These are phyloP conservation scores for Hydractinia echinata DNA, from an alignment of 30 jellyfish, hydroid and myxozoan genomes.

Conservation along the genomic window DNA sequence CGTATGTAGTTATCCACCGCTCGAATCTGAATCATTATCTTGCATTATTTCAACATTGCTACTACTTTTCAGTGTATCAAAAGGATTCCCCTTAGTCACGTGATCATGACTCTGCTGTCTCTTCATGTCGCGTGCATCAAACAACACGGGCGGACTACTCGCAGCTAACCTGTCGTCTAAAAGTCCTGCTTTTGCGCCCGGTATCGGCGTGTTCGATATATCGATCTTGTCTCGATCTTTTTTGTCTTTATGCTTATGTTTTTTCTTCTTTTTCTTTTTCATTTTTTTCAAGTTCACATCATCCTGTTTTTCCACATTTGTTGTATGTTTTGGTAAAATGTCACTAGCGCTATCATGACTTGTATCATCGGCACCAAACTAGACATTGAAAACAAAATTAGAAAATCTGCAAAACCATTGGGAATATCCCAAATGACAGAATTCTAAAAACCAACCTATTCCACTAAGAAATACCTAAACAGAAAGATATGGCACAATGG, in stretches of 20 bases:
- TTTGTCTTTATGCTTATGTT: conserved; percentile 67
- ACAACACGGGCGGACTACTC: background rate
- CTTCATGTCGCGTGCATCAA: background rate
- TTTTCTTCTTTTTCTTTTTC: conserved; percentile 83
- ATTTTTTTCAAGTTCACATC: conserved; percentile 52
- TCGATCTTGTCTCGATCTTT: conserved; percentile 44
- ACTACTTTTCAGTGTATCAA: no score
- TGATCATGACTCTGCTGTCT: no score
- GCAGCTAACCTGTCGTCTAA: conserved; percentile 23
- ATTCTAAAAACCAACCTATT: no score
- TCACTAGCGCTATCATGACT: conserved; percentile 75
- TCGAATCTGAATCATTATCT: no score
- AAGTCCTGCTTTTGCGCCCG: conserved; percentile 10
- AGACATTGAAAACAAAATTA: background rate
- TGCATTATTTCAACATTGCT: no score
- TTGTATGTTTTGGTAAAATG: conserved; percentile 32
- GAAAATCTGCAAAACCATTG: no score
- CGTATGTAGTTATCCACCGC: no score
- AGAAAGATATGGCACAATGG: no score
- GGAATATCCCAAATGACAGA: no score
- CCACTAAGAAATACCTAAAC: no score
- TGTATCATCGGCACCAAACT: conserved; percentile 82
- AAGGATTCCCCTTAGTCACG: no score
- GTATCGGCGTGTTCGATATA: background rate
- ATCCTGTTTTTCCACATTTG: conserved; percentile 27